Base-by-base conservation (phyloP, 2,797 vertebrate species). In the Trachurus trachurus region DNA sequence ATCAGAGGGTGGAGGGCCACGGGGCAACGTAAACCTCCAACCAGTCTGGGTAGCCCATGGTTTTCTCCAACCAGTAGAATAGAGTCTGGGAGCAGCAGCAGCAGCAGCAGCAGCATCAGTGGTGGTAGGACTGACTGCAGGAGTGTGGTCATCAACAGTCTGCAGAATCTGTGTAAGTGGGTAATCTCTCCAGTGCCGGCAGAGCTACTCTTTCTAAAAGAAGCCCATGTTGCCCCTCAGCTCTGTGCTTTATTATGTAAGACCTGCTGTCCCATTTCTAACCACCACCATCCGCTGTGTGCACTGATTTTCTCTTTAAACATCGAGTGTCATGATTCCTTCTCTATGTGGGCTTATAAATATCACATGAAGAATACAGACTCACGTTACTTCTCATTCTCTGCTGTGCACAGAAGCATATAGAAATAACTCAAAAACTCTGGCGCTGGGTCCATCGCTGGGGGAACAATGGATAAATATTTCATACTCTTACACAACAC, bases 401-500 rank as follows among this genome's bases (percentile, higher is more conserved):
- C n/a, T 29, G 6, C 45, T 64, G 42, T 26, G 44, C 13, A 9
- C n/a, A 17, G 13, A 31, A 44, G 52, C 16, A 59, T 61, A 19
- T 74, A 17, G 54, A 52, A 72, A 56, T 31, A 12, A 52, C 31
- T 45, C 63, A 3, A 13, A 57, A 57, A 73, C 60, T 59, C 34
- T 66, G 34, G 31, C 26, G 17, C 17, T 19, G 7, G 12, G 9
- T 66, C 76, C 47, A 19, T 3, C 63, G 71, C 66, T 42, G 15
- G 39, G 47, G 17, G 66, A 71, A 15, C 44, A 68, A 74, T 62
- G 76, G 53, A 76, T 88, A 13, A 87, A 90, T 90, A 79, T 87
- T 91, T 88, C n/a, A 92, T 60, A 49, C 26, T 73, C 34, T 90
- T 89, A 82, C 75, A 66, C 78, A 91, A 83, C 66, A 39, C 15